phyloP scores from a whole-genome alignment of 2,797 vertebrate species.

The Loris lydekkerianus region DNA sequence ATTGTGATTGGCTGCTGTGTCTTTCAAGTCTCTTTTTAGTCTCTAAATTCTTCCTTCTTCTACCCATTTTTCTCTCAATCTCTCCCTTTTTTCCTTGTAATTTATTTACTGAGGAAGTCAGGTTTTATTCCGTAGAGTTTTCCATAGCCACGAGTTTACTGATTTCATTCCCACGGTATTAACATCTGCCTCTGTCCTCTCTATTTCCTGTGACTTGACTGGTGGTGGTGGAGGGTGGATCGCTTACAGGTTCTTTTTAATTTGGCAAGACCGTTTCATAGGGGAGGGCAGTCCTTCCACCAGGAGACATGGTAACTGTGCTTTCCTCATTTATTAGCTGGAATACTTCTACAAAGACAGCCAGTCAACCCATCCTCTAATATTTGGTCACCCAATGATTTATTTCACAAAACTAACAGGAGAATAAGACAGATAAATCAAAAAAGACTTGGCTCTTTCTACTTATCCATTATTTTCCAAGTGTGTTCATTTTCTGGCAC shows the following conservation, averaged over 20 bases:
- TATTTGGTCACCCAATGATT: not conserved
- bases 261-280: not conserved
- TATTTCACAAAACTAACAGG: not conserved
- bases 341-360: not conserved
- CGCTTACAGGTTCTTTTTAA: not conserved
- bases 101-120: not conserved
- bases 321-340: not conserved
- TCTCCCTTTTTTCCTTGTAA: not conserved
- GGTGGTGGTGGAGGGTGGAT: not conserved
- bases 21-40: not conserved
- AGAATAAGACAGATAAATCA: not conserved
- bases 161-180: not conserved
- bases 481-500: not conserved
- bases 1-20: not conserved
- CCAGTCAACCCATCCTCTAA: not conserved
- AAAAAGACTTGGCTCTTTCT: not conserved
- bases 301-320: not conserved
- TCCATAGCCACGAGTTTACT: not conserved
- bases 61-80: not conserved
- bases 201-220: not conserved
- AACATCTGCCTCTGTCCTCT: not conserved
- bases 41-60: not conserved
- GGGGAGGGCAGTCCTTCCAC: not conserved
- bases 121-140: not conserved
- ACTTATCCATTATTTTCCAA: slow-evolving; percentile 12